Evolutionary conservation across 2,113 vertebrate genomes (phyloP).

Genomic region (Trematomus loennbergii): DNA sequence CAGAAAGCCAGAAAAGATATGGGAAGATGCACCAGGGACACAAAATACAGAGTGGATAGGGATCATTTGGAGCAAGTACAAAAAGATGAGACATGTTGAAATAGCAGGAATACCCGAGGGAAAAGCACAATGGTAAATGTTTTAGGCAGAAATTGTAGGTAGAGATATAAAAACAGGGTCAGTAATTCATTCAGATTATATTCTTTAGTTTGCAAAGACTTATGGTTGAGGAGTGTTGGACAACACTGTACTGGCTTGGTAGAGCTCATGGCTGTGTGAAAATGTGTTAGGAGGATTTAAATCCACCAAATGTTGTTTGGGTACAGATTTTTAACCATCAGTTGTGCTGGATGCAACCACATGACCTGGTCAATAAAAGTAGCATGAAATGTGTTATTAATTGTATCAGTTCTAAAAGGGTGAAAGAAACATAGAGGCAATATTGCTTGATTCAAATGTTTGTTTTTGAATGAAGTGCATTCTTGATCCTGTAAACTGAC

Average conservation of each 20-base stretch:
- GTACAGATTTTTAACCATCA: not conserved
- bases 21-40: slow-evolving; percentile 21
- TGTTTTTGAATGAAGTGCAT: not conserved
- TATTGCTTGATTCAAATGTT: not conserved
- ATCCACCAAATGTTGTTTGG: not conserved
- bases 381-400: not conserved
- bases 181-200: slow-evolving; percentile 20
- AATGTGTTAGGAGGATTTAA: slow-evolving; percentile 1
- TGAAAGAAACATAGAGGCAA: not conserved
- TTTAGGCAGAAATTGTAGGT: slow-evolving; percentile 18
- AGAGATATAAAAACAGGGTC: slow-evolving; percentile 30
- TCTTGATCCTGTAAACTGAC: not conserved
- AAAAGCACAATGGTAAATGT: slow-evolving; percentile 32
- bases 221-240: slow-evolving; percentile 20
- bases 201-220: slow-evolving; percentile 33
- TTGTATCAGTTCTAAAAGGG: not conserved
- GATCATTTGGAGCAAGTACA: slow-evolving; percentile 35
- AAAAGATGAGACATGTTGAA: slow-evolving; percentile 42
- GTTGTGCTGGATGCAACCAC: not conserved
- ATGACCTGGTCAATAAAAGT: not conserved
- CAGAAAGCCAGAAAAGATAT: slow-evolving; percentile 18
- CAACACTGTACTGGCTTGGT: slow-evolving; percentile 4
- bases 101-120: slow-evolving; percentile 18
- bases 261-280: too few relatives aligned
- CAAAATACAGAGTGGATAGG: slow-evolving; percentile 40